These are phyloP conservation scores for Alligator sinensis DNA, from an alignment of 2,113 vertebrate genomes.

Conservation along the genomic window DNA sequence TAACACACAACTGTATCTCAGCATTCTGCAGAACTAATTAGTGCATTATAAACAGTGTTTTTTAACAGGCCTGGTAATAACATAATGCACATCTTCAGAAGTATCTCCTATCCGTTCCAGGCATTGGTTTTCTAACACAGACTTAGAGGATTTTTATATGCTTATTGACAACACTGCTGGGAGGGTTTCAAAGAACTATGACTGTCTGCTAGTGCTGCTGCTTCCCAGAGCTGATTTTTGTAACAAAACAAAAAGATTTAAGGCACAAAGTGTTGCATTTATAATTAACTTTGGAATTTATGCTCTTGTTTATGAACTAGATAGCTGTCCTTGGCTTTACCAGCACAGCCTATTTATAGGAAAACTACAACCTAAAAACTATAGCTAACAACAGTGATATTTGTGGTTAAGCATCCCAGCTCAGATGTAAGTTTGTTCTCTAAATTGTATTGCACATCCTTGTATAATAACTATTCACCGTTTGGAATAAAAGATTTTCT, in stretches of 20 bases:
- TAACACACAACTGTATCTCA: background rate
- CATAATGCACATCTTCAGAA: background rate
- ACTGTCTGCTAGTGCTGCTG: background rate
- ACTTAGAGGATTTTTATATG: background rate
- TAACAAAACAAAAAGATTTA: background rate
- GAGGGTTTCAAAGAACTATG: background rate
- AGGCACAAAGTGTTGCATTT: background rate
- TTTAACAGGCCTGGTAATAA: background rate
- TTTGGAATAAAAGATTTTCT: background rate
- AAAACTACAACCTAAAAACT: background rate
- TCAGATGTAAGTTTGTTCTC: background rate
- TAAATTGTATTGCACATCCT: background rate
- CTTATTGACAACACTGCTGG: background rate
- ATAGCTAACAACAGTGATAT: background rate
- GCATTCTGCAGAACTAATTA: conserved; percentile 57
- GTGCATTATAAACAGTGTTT: conserved; percentile 43
- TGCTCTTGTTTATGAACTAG: background rate
- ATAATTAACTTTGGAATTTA: background rate
- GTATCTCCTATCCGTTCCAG: background rate
- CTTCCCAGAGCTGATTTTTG: background rate
- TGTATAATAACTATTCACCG: background rate
- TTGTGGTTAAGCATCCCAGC: background rate
- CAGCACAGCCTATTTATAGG: background rate
- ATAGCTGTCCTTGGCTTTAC: background rate
- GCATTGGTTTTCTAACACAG: background rate